A percentile compares a stretch with the other conserved stretches of the same genome.
Conservation (phyloP, 2,888 invertebrate genomes). For the Drosophila phalerata region DNA sequence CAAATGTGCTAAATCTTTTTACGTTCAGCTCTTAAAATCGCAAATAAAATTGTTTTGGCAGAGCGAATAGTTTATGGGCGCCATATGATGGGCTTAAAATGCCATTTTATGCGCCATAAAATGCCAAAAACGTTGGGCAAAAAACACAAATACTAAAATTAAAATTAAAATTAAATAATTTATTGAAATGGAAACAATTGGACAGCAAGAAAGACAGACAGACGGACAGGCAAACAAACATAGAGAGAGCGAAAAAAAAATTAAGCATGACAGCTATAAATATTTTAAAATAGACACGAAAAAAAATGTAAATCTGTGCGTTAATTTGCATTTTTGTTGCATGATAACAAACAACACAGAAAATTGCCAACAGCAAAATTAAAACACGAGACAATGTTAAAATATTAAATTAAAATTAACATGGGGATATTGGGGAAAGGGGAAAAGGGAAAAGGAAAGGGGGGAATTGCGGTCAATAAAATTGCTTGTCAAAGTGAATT, state of each 20-base stretch:
- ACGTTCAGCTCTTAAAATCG: background rate
- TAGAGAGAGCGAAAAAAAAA: constrained; percentile 27
- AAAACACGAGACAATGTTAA: constrained; percentile 74
- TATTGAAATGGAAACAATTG: constrained; percentile 61
- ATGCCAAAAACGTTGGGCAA: constrained; percentile 36
- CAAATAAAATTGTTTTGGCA: constrained; percentile 7
- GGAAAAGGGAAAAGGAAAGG: background rate
- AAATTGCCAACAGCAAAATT: constrained; percentile 63
- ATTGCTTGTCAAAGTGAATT: constrained; percentile 78
- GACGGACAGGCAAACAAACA: background rate
- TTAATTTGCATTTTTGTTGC: constrained; percentile 81
- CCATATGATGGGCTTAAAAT: constrained; percentile 60
- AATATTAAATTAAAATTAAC: constrained; percentile 79
- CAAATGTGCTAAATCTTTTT: background rate
- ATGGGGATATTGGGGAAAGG: constrained; percentile 39
- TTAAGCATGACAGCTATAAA: constrained; percentile 71
- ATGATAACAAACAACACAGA: constrained; percentile 59
- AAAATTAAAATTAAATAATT: constrained; percentile 71
- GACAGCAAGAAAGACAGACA: background rate
- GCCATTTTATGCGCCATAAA: constrained; percentile 57
- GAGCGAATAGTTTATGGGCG: constrained; percentile 47
- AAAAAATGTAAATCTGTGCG: constrained; percentile 64
- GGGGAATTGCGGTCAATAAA: constrained; percentile 32
- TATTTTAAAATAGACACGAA: constrained; percentile 65
- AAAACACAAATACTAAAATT: constrained; percentile 18